Percentiles rank a stretch among this genome's conserved stretches.
Conservation (phyloP, 1,140 invertebrate species). For the Asbolus verrucosus region DNA sequence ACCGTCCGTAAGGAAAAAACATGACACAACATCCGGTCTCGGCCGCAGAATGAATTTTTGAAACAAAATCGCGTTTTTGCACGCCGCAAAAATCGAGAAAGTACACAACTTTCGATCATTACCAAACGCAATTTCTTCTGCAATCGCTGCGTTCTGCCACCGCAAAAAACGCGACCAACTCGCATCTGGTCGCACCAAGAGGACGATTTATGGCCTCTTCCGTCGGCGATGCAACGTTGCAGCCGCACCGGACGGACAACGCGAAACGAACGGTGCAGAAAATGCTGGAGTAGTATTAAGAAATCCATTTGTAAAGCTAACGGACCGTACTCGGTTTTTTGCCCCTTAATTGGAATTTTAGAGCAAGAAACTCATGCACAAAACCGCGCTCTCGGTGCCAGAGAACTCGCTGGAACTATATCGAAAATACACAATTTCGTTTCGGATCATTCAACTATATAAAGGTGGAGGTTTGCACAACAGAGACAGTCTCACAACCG, state of each 20-base stretch:
- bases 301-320: slow-evolving; percentile 39
- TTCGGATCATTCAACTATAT: slow-evolving; percentile 18
- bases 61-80: too few species aligned
- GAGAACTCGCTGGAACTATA: slow-evolving; percentile 42
- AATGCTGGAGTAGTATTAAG: slow-evolving; percentile 15
- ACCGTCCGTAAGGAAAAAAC: too few species aligned
- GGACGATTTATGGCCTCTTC: slow-evolving; percentile 7
- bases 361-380: slow-evolving; percentile 10
- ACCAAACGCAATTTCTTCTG: too few species aligned
- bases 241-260: neutral
- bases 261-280: too few species aligned
- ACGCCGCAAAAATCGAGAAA: too few species aligned
- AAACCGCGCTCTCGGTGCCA: slow-evolving; percentile 31
- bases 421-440: slow-evolving; percentile 38
- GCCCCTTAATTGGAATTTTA: slow-evolving; percentile 14
- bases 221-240: too few species aligned
- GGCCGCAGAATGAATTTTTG: too few species aligned
- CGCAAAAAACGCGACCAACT: too few species aligned
- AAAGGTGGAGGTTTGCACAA: slow-evolving; percentile 15
- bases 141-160: too few species aligned
- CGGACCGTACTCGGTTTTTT: slow-evolving; percentile 16
- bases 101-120: too few species aligned
- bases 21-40: too few species aligned
- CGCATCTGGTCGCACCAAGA: too few species aligned
- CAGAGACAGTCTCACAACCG: slow-evolving; percentile 17